These are phyloP conservation scores for Pristionchus pacificus DNA, from an alignment of 1,140 invertebrate species.

Conservation along the genomic window DNA sequence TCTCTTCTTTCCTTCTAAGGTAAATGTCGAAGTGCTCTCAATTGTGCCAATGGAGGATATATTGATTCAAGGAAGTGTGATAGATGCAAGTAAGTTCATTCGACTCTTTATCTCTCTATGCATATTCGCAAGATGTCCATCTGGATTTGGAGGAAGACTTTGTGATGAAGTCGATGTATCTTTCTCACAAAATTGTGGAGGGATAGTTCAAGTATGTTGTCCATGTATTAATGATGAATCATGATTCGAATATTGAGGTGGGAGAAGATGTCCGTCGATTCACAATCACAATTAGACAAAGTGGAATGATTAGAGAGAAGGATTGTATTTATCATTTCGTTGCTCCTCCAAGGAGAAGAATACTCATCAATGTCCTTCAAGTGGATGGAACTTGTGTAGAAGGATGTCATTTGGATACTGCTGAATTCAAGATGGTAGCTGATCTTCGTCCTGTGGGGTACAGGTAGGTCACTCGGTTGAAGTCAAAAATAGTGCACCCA, in stretches of 20 bases:
- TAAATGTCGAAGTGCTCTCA: constrained; percentile 9
- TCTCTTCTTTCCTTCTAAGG: not conserved
- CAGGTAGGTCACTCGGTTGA: no score
- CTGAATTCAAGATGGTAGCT: constrained; percentile 13
- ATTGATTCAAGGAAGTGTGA: constrained; percentile 13
- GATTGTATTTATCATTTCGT: not conserved
- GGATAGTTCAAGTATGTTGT: not conserved
- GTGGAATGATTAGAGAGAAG: not conserved
- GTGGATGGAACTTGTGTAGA: constrained; percentile 18
- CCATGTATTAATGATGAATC: not conserved
- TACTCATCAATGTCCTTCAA: constrained; percentile 8
- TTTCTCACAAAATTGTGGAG: constrained; percentile 3
- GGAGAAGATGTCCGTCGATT: constrained; percentile 13
- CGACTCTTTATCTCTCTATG: not conserved
- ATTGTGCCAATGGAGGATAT: constrained; percentile 21
- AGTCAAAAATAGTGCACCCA: no score
- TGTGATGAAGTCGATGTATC: constrained; percentile 12
- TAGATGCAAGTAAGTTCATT: constrained; percentile 13
- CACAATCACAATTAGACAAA: constrained; percentile 15
- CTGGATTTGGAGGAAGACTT: constrained; percentile 16
- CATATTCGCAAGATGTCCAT: constrained; percentile 11
- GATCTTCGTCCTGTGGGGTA: constrained; percentile 2
- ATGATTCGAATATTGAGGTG: not conserved
- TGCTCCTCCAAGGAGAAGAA: constrained; percentile 15
- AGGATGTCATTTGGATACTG: constrained; percentile 19